These are phyloP conservation scores for Drosophila arawakana DNA, from an alignment of 1,140 invertebrate species.

Conservation along the genomic window DNA sequence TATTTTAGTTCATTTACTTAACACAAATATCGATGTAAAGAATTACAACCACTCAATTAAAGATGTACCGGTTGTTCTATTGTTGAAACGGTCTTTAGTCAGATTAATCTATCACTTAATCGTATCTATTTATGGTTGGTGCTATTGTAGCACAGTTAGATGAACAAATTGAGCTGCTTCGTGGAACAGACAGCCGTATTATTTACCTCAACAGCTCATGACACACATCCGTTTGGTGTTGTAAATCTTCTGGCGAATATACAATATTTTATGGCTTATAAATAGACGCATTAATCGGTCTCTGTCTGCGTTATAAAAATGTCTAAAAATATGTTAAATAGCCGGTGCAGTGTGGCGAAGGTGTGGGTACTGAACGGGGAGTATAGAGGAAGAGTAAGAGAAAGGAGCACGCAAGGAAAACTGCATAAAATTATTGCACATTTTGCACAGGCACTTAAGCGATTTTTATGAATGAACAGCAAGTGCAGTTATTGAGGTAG, in stretches of 20 bases:
- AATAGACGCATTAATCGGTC: constrained; percentile 48
- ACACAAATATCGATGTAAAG: too few species aligned
- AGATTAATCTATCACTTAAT: constrained; percentile 6
- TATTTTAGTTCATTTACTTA: too few species aligned
- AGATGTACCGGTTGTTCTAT: not conserved
- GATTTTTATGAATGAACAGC: constrained; percentile 66
- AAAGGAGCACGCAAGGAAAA: constrained; percentile 22
- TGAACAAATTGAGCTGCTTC: constrained; percentile 24
- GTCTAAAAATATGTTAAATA: constrained; percentile 69
- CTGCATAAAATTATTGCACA: constrained; percentile 52
- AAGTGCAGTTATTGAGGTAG: constrained; percentile 31
- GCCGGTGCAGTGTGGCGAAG: constrained; percentile 1
- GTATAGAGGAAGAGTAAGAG: constrained; percentile 11
- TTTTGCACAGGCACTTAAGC: constrained; percentile 34
- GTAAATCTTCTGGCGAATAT: constrained; percentile 33
- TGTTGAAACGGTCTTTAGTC: not conserved
- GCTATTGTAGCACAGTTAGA: constrained; percentile 11
- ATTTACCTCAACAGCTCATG: constrained; percentile 31
- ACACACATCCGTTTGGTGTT: constrained; percentile 53
- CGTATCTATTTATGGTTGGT: not conserved
- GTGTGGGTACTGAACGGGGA: not conserved
- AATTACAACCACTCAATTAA: not conserved
- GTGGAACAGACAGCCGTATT: constrained; percentile 17
- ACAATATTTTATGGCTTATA: constrained; percentile 58
- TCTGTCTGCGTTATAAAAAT: constrained; percentile 49